phyloP scores from a whole-genome alignment of 2,888 invertebrate species.

The Drosophila prostipennis region DNA sequence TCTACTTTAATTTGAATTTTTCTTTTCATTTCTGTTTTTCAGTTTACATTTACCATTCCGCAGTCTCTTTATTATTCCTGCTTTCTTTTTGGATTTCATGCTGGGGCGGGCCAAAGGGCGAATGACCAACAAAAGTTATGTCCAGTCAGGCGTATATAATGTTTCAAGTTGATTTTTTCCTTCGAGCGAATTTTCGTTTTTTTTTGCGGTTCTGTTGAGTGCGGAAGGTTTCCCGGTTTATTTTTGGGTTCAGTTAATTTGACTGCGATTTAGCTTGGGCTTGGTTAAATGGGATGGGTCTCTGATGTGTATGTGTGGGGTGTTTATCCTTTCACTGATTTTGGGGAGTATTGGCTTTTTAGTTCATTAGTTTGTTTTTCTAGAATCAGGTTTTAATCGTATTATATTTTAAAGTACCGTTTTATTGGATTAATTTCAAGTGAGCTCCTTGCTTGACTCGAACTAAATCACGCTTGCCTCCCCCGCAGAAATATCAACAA shows the following conservation, averaged over 20 bases:
- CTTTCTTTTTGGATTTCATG: constrained; percentile 6
- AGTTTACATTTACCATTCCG: constrained; percentile 7
- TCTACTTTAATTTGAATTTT: constrained; percentile 55
- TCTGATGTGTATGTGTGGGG: constrained; percentile 10
- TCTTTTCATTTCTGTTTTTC: constrained; percentile 22
- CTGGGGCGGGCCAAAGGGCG: not conserved
- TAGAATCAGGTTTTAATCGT: not conserved
- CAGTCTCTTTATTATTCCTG: constrained; percentile 8
- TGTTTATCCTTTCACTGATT: constrained; percentile 62
- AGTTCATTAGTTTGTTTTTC: constrained; percentile 43
- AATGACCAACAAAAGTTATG: constrained; percentile 62
- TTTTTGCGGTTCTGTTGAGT: constrained; percentile 25
- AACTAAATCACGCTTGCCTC: constrained; percentile 8
- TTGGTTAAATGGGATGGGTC: constrained; percentile 5
- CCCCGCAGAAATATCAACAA: constrained; percentile 94
- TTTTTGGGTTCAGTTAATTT: constrained; percentile 63
- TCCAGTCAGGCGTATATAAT: constrained; percentile 68
- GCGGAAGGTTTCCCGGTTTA: constrained; percentile 27
- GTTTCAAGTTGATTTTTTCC: constrained; percentile 70
- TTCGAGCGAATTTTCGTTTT: constrained; percentile 24
- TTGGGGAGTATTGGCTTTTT: constrained; percentile 39
- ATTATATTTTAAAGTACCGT: not conserved
- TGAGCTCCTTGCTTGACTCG: not conserved
- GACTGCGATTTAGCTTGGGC: constrained; percentile 16
- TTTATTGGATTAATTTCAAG: too few species aligned